Evolutionary conservation across 1,140 invertebrate genomes (phyloP), one percentile per base, ranked within the genome.

Genomic region (Thaumetopoea pityocampa): DNA sequence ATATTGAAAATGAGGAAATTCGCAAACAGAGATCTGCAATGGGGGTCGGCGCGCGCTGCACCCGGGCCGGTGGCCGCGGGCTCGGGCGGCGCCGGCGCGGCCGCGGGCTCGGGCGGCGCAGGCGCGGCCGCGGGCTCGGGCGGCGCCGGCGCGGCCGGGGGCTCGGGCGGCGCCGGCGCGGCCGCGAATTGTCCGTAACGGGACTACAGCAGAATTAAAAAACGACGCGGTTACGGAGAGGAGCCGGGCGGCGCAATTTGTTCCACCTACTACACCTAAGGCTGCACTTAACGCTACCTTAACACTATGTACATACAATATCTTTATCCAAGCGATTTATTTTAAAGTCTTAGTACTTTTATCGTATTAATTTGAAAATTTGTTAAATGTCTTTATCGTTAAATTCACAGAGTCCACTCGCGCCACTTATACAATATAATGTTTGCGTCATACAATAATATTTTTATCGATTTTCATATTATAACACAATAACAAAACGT

Each of bases 181-280:
- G 55, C 59, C 50, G 51, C 34, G 36, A 51, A 40, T 40, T 18
- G 55, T 60, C 44, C 65, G 42, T 60, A 66, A 64, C 59, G 48
- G 55, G 60, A 64, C 22, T 55, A 48, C 37, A 55, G 59, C 53
- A 37, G 50, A 53, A 62, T 53, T 52, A 61, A 54, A 53, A 43
- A 59, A 54, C 59, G 67, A 68, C 62, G 73, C 61, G 63, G 61
- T 44, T 30, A 51, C 59, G 54, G 40, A 53, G 34, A 46, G 51
- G 56, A 63, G 44, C 51, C 55, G 58, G 66, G 61, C 53, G 66
- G 42, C 67, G 70, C 72, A 83, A 79, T 83, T 83, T 81, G 79
- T 83, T 83, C 80, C 77, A 77, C 79, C 78, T 81, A 81, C 77
- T 83, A 83, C 79, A 79, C 73, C 77, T 81, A 79, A 69, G 62